Percentiles rank a stretch among this genome's conserved stretches.
phyloP scores from a whole-genome alignment of 2,113 vertebrate species.

The Calidris pygmaea region DNA sequence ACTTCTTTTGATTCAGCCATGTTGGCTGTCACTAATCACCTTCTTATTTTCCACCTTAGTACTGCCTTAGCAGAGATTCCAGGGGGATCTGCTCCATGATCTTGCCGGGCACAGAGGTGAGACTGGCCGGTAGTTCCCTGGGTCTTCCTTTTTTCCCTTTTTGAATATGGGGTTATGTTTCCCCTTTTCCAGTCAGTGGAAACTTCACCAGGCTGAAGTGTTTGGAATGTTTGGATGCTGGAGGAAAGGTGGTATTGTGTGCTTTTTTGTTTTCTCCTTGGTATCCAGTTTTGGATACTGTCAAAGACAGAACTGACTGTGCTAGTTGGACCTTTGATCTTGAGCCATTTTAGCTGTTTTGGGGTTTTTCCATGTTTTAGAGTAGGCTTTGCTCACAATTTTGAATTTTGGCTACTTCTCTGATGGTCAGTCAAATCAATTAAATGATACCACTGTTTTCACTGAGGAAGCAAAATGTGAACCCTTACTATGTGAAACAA shows the following conservation, averaged over 20 bases:
- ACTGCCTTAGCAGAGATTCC: too few species aligned
- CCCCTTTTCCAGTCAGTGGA: too few species aligned
- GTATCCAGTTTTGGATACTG: not conserved
- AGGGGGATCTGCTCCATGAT: too few species aligned
- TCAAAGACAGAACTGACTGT: not conserved
- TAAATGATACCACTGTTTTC: not conserved
- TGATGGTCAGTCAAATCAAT: not conserved
- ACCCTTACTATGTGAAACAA: not conserved
- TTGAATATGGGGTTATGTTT: too few species aligned
- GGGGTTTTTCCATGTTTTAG: not conserved
- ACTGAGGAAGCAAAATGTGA: not conserved
- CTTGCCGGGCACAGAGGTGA: too few species aligned
- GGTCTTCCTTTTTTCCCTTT: too few species aligned
- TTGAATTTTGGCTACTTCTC: not conserved
- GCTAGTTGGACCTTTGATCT: not conserved
- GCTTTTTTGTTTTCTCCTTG: not conserved
- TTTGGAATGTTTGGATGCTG: not conserved
- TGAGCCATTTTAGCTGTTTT: not conserved
- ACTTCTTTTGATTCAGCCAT: too few species aligned
- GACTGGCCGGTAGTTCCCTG: too few species aligned
- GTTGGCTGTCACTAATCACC: too few species aligned
- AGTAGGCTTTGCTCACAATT: not conserved
- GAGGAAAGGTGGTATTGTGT: not conserved
- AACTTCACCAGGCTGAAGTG: too few species aligned
- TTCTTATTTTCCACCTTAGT: too few species aligned